A percentile compares a stretch with the other conserved stretches of the same genome.
Conservation (phyloP, 1,140 invertebrate genomes). For the Hycleus cichorii region DNA sequence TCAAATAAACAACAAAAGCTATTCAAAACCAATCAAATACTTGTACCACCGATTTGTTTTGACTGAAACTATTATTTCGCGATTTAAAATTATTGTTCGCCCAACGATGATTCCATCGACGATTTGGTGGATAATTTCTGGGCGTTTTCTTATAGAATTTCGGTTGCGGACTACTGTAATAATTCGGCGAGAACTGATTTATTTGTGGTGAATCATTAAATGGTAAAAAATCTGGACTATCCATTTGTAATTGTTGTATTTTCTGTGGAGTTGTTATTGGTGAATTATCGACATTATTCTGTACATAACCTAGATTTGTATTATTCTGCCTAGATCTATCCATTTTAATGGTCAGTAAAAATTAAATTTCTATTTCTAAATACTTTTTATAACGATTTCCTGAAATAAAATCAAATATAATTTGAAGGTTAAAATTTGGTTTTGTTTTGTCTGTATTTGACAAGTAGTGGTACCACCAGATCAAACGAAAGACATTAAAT, state of each 20-base stretch:
- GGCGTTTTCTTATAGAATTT: slow-evolving; percentile 13
- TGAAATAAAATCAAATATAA: not conserved
- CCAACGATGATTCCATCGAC: slow-evolving; percentile 5
- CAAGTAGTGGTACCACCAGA: too few relatives aligned
- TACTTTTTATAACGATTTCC: not conserved
- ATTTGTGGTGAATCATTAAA: slow-evolving; percentile 6
- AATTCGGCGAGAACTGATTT: not conserved
- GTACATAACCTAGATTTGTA: slow-evolving; percentile 13
- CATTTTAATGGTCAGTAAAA: slow-evolving; percentile 4
- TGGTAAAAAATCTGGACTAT: slow-evolving; percentile 13
- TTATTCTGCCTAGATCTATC: slow-evolving; percentile 9
- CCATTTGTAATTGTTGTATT: not conserved
- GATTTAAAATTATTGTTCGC: slow-evolving; percentile 2
- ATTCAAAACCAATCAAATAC: not conserved
- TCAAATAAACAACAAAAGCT: not conserved
- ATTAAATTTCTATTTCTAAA: not conserved
- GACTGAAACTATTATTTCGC: not conserved
- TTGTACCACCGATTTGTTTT: not conserved
- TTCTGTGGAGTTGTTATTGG: not conserved
- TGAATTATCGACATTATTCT: slow-evolving; percentile 8
- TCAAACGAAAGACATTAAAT: too few relatives aligned
- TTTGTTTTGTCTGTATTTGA: too few relatives aligned
- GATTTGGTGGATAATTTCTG: slow-evolving; percentile 7
- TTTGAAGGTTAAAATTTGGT: too few relatives aligned
- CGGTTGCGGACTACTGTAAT: slow-evolving; percentile 14